These are phyloP conservation scores for Apocheima hispidaria DNA, from an alignment of 2,888 invertebrate species.

Conservation along the genomic window DNA sequence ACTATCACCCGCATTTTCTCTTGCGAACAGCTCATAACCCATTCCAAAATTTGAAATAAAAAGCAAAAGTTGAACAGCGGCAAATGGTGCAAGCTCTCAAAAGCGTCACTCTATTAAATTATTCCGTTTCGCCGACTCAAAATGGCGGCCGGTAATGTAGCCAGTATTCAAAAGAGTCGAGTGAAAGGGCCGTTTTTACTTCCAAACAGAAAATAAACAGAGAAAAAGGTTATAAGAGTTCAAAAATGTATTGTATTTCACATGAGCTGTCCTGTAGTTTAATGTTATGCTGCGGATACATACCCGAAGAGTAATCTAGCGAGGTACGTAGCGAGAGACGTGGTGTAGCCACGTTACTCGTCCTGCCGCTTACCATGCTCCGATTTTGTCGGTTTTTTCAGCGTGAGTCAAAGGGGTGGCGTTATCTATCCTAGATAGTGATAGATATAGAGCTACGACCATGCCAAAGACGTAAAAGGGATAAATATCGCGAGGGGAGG, in stretches of 20 bases:
- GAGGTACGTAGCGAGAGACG: too few species aligned
- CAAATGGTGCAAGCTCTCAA: conserved; percentile 64
- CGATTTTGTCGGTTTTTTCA: too few species aligned
- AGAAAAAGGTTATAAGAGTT: neutral
- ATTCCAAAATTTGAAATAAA: conserved; percentile 31
- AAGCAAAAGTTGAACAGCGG: conserved; percentile 55
- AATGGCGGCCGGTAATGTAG: conserved; percentile 75
- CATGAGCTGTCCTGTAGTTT: too few species aligned
- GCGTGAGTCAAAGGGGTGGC: too few species aligned
- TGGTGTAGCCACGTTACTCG: too few species aligned
- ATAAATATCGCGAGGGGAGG: too few species aligned
- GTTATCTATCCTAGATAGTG: too few species aligned
- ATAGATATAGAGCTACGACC: too few species aligned
- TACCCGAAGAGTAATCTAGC: too few species aligned
- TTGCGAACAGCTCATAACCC: conserved; percentile 1
- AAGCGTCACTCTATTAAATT: conserved; percentile 78
- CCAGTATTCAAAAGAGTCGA: conserved; percentile 65
- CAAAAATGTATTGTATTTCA: neutral
- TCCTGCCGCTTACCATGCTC: too few species aligned
- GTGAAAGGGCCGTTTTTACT: conserved; percentile 50
- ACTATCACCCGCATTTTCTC: neutral
- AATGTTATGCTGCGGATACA: too few species aligned
- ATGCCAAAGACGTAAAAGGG: too few species aligned
- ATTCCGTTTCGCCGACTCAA: conserved; percentile 75
- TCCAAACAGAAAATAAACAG: neutral